Evolutionary conservation across 2,113 vertebrate species (phyloP).

Genomic region (Sphyrna mokarran): DNA sequence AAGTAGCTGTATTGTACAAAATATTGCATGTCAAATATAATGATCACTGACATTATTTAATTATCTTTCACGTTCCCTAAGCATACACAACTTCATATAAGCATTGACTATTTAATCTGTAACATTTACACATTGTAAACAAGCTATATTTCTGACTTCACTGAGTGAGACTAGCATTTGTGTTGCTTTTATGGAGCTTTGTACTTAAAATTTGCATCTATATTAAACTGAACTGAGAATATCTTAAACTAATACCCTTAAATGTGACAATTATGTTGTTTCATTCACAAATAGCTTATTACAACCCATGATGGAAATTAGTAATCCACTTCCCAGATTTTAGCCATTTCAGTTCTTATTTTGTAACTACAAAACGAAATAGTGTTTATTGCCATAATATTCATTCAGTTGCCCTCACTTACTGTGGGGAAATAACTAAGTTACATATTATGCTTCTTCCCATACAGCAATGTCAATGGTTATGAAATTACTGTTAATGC

Average conservation of each 20-base stretch:
- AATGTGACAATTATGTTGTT: not conserved
- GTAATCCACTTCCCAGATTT: not conserved
- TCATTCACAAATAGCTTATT: not conserved
- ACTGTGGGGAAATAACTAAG: not conserved
- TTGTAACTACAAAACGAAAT: not conserved
- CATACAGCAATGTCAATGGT: not conserved
- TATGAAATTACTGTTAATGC: not conserved
- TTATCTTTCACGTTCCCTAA: not conserved
- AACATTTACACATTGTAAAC: not conserved
- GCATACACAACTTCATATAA: not conserved
- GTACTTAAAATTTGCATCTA: not conserved
- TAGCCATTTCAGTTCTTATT: not conserved
- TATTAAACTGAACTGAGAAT: not conserved
- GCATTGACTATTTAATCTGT: not conserved
- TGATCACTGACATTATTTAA: not conserved
- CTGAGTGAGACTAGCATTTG: not conserved
- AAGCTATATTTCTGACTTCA: not conserved
- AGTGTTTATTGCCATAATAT: not conserved
- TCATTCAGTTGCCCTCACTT: not conserved
- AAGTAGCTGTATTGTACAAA: not conserved
- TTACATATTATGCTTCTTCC: not conserved
- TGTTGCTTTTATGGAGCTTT: not conserved
- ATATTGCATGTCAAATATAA: not conserved
- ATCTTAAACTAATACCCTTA: not conserved
- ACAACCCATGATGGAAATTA: not conserved